These are phyloP conservation scores for Pachyrhynchus sulphureomaculatus DNA, from an alignment of 1,140 invertebrate genomes.

Conservation along the genomic window DNA sequence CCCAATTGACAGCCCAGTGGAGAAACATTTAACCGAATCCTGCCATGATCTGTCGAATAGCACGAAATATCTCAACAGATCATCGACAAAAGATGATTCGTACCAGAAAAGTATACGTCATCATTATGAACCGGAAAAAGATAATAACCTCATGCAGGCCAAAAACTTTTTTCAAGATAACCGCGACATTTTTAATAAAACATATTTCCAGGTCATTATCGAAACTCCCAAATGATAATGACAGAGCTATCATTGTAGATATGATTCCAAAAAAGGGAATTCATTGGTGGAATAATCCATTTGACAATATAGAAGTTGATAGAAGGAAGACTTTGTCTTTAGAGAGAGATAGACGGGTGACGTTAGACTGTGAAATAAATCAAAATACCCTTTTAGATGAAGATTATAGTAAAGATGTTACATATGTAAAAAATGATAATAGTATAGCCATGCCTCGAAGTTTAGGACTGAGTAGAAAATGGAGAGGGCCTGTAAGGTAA, in stretches of 20 bases:
- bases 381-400: background rate
- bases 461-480: slow-evolving; percentile 57
- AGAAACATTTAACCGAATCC: slow-evolving; percentile 48
- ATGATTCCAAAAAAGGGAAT: slow-evolving; percentile 43
- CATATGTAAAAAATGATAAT: slow-evolving; percentile 8
- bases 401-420: slow-evolving; percentile 2
- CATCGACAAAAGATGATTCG: background rate
- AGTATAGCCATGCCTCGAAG: slow-evolving; percentile 56
- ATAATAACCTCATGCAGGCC: too few relatives aligned
- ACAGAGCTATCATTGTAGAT: slow-evolving; percentile 44
- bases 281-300: slow-evolving; percentile 13
- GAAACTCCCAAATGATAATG: slow-evolving; percentile 20
- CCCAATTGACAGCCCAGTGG: slow-evolving; percentile 34
- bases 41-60: slow-evolving; percentile 46
- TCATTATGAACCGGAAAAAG: too few relatives aligned
- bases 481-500: slow-evolving; percentile 57
- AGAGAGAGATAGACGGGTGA: background rate
- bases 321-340: background rate
- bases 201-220: background rate
- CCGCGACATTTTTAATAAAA: background rate
- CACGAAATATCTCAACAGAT: slow-evolving; percentile 38
- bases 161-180: background rate
- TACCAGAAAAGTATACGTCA: too few relatives aligned
- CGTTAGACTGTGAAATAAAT: background rate
- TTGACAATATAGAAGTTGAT: background rate